Evolutionary conservation across 2,888 invertebrate species (phyloP).

Genomic region (Cosmia pyralina): DNA sequence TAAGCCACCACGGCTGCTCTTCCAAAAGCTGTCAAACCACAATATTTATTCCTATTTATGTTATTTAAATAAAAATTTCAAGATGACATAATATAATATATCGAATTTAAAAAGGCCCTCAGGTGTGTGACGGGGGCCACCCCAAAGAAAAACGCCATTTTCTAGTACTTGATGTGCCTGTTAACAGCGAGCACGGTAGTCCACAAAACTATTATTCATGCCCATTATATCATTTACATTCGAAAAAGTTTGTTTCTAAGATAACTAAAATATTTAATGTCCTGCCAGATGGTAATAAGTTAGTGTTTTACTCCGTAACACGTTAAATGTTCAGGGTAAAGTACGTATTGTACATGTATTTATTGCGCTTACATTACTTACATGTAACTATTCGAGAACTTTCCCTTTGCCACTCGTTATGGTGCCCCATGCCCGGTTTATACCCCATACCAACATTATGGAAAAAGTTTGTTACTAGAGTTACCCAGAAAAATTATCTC

Average conservation of each 20-base stretch:
- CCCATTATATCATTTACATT: slow-evolving; percentile 11
- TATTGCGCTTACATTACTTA: slow-evolving; percentile 66
- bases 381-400: slow-evolving; percentile 75
- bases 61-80: not conserved
- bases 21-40: not conserved
- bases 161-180: not conserved
- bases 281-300: slow-evolving; percentile 57
- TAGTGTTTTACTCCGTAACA: slow-evolving; percentile 65
- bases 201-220: not conserved
- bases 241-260: slow-evolving; percentile 1
- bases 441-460: slow-evolving; percentile 33
- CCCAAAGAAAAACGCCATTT: not conserved
- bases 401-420: slow-evolving; percentile 62
- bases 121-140: not conserved
- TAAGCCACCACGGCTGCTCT: not conserved
- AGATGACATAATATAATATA: not conserved
- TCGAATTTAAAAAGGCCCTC: not conserved
- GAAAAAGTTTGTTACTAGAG: slow-evolving; percentile 33
- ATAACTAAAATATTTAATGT: slow-evolving; percentile 42
- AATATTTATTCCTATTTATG: too few relatives aligned
- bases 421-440: slow-evolving; percentile 13
- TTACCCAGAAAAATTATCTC: slow-evolving; percentile 29
- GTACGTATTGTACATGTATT: slow-evolving; percentile 56
- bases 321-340: slow-evolving; percentile 79
- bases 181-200: not conserved